Conservation (phyloP, 2,113 vertebrate genomes). For the Ailuropoda melanoleuca region DNA sequence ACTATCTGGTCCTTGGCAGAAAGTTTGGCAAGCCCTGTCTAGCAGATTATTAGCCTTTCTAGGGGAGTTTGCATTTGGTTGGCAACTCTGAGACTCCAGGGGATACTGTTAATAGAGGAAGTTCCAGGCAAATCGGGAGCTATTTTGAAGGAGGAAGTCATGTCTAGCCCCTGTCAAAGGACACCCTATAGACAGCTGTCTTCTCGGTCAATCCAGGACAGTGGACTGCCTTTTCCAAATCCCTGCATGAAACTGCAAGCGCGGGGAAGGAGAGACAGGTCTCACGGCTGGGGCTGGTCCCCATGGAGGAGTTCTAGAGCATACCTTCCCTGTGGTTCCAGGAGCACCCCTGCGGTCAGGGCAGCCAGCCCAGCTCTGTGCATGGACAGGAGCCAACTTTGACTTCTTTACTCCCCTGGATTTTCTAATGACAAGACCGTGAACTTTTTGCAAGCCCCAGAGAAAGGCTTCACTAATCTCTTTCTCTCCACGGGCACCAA, state of each 20-base stretch:
- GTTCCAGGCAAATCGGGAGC: neutral
- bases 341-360: neutral
- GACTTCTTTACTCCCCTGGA: neutral
- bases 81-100: neutral
- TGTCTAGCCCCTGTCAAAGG: neutral
- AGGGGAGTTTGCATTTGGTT: neutral
- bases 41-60: neutral
- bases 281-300: rapidly evolving
- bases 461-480: neutral
- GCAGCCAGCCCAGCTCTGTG: neutral
- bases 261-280: neutral
- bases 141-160: neutral
- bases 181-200: neutral
- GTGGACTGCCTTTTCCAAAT: neutral
- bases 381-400: too few relatives aligned
- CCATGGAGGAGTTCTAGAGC: rapidly evolving
- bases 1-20: neutral
- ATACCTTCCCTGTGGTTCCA: rapidly evolving
- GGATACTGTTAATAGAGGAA: neutral
- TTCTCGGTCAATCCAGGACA: neutral
- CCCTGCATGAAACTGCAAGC: too few relatives aligned
- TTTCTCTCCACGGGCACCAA: neutral
- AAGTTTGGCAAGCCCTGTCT: neutral
- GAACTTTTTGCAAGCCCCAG: neutral
- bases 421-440: neutral